Evolutionary conservation across 2,113 vertebrate genomes (phyloP).

Genomic region (Geococcyx californianus): DNA sequence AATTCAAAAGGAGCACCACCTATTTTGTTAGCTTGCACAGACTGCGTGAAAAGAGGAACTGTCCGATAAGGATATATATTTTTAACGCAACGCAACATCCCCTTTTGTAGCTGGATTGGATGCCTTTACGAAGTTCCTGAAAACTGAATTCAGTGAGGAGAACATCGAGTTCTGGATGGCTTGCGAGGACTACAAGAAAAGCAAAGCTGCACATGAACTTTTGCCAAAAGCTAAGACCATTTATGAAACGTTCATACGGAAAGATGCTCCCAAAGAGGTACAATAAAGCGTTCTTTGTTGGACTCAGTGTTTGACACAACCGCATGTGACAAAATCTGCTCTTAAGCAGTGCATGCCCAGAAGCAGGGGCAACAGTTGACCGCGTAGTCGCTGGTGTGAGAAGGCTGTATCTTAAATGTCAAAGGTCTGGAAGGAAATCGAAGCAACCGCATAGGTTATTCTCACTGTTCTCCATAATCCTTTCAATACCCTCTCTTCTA

Average conservation of each 20-base stretch:
- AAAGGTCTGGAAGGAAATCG: background rate
- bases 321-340: background rate
- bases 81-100: background rate
- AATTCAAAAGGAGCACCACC: background rate
- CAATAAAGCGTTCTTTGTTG: background rate
- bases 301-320: background rate
- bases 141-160: constrained; percentile 94
- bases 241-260: constrained; percentile 86
- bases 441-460: background rate
- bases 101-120: constrained; percentile 83
- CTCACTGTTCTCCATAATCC: background rate
- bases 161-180: constrained; percentile 96
- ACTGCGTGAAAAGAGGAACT: background rate
- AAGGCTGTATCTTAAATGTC: background rate
- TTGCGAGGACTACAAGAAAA: constrained; percentile 92
- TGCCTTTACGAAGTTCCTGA: constrained; percentile 88
- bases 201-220: constrained; percentile 79
- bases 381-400: background rate
- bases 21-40: background rate
- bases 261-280: constrained; percentile 93
- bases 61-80: background rate
- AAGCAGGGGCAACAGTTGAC: background rate
- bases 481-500: background rate
- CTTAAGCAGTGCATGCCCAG: background rate
- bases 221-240: constrained; percentile 86